Percentiles rank a stretch among this genome's conserved stretches.
phyloP scores from a whole-genome alignment of 2,797 vertebrate species.

The Lagorchestes hirsutus region DNA sequence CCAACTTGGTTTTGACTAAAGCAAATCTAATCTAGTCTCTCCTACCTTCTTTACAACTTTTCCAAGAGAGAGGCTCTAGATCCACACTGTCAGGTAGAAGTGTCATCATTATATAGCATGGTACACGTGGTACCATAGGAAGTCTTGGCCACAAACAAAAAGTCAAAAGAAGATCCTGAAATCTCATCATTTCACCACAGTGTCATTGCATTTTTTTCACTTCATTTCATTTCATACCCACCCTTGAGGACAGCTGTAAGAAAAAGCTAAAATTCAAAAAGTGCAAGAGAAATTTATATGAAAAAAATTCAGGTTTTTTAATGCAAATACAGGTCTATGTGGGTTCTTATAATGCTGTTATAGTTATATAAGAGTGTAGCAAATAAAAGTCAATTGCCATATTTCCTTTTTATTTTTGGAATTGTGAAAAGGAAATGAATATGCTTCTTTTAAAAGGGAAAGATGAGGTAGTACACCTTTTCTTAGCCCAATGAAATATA shows the following conservation, averaged over 20 bases:
- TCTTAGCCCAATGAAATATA: conserved; percentile 10
- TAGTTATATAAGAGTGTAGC: neutral
- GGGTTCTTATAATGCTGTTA: neutral
- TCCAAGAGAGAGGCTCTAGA: rapidly evolving
- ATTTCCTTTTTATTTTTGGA: neutral
- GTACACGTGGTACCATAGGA: rapidly evolving
- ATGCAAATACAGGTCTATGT: neutral
- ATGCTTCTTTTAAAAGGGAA: neutral
- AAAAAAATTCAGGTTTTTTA: neutral
- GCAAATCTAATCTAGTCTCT: neutral
- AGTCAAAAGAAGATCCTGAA: neutral
- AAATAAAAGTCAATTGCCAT: neutral
- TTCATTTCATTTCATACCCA: neutral
- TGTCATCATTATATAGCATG: neutral
- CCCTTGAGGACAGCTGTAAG: neutral
- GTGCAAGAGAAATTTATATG: neutral
- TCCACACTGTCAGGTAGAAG: rapidly evolving
- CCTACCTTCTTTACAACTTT: neutral
- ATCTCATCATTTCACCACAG: neutral
- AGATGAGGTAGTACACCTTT: neutral
- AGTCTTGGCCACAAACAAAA: neutral
- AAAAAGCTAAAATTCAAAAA: neutral
- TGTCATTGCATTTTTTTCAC: neutral
- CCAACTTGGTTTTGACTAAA: neutral
- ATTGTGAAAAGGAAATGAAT: neutral